Base-by-base conservation (phyloP, 2,797 vertebrate genomes). In the Pangasius mekongensis region DNA sequence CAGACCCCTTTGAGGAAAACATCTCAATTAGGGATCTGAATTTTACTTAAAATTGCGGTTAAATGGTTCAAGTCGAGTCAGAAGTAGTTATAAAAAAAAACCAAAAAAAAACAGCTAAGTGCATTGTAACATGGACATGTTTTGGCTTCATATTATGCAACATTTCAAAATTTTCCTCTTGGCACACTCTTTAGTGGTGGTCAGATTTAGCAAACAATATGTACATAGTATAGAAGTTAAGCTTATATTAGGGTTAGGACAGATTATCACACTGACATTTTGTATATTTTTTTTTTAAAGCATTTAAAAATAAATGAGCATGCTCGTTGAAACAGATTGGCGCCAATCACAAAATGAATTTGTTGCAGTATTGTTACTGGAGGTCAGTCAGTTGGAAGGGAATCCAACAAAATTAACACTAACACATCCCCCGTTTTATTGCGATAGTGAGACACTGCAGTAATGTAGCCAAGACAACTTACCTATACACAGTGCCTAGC, bases 401-500 rank as follows among this genome's bases (percentile, higher is more conserved):
- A 67, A 83, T 49, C 9, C 62, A 64, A 30, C 58, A 67, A 82
- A 81, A 82, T 43, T 27, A 43, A 83, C n/a, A 54, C 49, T 54
- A 78, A 43, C 36, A 69, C 49, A 84, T 47, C 83, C 39, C 83
- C 30, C n/a, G 11, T 71, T 84, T 84, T 13, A 67, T 13, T 0
- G 3, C 20, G 18, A 2, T 77, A 69, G 54, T 13, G 13, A 64
- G 33, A 33, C n/a, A 77, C 0, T 54, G 33, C 24, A 33, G 16
- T 20, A 33, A 78, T 27, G 8, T 64, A n/a, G 33, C 47, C 73
- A 3, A 56, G 43, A 64, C 56, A 22, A 89, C 93, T 92, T 91
- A 97, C 97, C 96, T 95, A 91, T 97, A 97, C 16, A 97, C 97
- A 0, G 97, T 97, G 77, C 97, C 97, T 13, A 96, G 88, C 88